Percentiles rank a stretch among this genome's conserved stretches.
These are phyloP conservation scores for Ctenodactylus gundi DNA, from an alignment of 2,113 vertebrate species.

Conservation along the genomic window DNA sequence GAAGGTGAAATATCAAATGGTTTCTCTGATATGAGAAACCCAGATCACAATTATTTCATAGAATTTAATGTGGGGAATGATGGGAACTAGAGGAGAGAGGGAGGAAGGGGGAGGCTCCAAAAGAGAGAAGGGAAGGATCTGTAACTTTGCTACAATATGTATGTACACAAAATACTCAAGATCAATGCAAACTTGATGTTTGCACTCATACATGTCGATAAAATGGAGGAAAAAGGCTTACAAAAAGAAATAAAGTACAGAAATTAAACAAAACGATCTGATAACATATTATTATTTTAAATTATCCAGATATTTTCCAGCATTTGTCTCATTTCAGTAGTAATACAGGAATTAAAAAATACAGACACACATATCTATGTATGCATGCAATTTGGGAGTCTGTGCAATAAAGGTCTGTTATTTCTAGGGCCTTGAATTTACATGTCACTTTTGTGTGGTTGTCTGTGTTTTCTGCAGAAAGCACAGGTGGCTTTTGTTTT, in stretches of 20 bases:
- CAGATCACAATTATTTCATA: too few species aligned
- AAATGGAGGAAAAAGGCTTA: constrained; percentile 5
- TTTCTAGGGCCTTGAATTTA: background rate
- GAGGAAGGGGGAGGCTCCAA: too few species aligned
- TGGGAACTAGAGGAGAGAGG: too few species aligned
- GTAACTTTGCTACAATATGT: too few species aligned
- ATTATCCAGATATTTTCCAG: background rate
- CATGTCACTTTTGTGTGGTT: background rate
- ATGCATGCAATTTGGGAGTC: background rate
- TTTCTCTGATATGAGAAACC: too few species aligned
- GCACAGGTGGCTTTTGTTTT: background rate
- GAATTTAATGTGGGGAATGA: too few species aligned
- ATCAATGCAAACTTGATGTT: too few species aligned
- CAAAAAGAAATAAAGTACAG: background rate
- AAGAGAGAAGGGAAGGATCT: too few species aligned
- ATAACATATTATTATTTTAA: background rate
- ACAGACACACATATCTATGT: too few species aligned
- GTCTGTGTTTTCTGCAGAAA: background rate
- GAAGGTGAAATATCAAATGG: too few species aligned
- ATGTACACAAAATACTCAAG: too few species aligned
- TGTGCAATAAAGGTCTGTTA: background rate
- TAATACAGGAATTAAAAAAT: background rate
- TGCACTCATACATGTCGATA: too few species aligned
- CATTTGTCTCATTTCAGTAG: background rate
- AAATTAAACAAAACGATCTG: background rate